These are phyloP conservation scores for Drosophila takahashii DNA, from an alignment of 1,140 invertebrate species.

Conservation along the genomic window DNA sequence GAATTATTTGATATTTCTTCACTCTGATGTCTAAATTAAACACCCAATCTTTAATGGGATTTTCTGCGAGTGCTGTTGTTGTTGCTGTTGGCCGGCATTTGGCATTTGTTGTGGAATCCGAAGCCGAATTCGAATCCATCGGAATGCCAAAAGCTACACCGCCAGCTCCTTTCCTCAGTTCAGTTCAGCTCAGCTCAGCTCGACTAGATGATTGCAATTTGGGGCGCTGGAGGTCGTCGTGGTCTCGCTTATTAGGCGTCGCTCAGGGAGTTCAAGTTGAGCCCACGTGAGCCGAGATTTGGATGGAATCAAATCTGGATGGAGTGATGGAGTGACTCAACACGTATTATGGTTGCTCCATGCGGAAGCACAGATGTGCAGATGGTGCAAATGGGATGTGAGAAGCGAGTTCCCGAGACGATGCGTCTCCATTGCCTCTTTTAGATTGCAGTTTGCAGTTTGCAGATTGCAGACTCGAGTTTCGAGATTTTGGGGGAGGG, in stretches of 20 bases:
- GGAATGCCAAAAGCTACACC: slow-evolving; percentile 57
- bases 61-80: slow-evolving; percentile 12
- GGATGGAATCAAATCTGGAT: background rate
- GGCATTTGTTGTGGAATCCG: slow-evolving; percentile 72
- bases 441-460: slow-evolving; percentile 12
- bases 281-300: slow-evolving; percentile 14
- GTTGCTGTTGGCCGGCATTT: slow-evolving; percentile 56
- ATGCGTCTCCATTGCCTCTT: slow-evolving; percentile 9
- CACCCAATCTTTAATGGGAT: background rate
- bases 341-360: slow-evolving; percentile 19
- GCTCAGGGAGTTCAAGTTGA: slow-evolving; percentile 48
- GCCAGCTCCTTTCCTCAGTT: slow-evolving; percentile 12
- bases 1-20: too few species aligned
- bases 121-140: slow-evolving; percentile 21
- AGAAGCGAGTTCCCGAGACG: slow-evolving; percentile 10
- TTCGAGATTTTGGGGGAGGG: background rate
- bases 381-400: slow-evolving; percentile 19
- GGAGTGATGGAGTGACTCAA: slow-evolving; percentile 14
- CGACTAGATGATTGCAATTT: slow-evolving; percentile 44
- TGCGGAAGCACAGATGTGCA: slow-evolving; percentile 30
- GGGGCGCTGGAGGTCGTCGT: slow-evolving; percentile 39
- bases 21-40: too few species aligned
- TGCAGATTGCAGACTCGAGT: background rate
- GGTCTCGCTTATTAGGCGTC: slow-evolving; percentile 19
- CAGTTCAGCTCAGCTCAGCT: background rate